Evolutionary conservation across 2,113 vertebrate genomes (phyloP).

Genomic region (Dromaius novaehollandiae): DNA sequence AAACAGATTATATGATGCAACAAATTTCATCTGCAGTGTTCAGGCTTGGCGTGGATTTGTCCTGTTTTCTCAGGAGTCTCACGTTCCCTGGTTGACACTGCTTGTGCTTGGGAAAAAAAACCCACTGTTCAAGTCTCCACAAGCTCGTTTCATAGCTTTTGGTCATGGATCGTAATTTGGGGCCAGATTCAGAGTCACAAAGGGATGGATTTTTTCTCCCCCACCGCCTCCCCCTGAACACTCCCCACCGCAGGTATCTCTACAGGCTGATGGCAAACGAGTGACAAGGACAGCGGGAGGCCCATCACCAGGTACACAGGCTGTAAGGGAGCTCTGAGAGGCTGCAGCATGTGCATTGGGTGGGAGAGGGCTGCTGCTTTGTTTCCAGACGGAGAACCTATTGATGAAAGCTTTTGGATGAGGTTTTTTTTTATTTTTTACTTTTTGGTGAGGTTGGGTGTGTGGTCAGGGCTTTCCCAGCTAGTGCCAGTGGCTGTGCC

Average conservation of each 20-base stretch:
- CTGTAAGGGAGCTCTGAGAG: not conserved
- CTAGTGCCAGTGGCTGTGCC: no score
- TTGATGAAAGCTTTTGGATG: not conserved
- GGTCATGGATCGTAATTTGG: not conserved
- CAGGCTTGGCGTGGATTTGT: not conserved
- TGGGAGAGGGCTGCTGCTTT: not conserved
- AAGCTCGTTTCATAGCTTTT: not conserved
- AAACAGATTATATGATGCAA: not conserved
- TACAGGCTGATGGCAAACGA: not conserved
- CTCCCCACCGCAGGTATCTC: not conserved
- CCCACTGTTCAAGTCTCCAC: not conserved
- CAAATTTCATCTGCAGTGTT: not conserved
- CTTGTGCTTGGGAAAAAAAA: not conserved
- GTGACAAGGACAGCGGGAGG: not conserved
- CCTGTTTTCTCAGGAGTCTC: conserved; percentile 32
- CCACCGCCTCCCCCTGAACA: not conserved
- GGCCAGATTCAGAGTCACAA: not conserved
- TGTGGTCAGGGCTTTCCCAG: not conserved
- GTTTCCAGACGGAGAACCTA: not conserved
- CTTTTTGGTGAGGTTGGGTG: not conserved
- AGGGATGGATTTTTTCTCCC: not conserved
- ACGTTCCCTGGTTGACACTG: not conserved
- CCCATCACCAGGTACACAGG: not conserved
- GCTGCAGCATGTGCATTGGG: not conserved
- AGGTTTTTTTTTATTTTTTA: no score